These are phyloP conservation scores for Equus quagga DNA, from an alignment of 2,113 vertebrate species.

Conservation along the genomic window DNA sequence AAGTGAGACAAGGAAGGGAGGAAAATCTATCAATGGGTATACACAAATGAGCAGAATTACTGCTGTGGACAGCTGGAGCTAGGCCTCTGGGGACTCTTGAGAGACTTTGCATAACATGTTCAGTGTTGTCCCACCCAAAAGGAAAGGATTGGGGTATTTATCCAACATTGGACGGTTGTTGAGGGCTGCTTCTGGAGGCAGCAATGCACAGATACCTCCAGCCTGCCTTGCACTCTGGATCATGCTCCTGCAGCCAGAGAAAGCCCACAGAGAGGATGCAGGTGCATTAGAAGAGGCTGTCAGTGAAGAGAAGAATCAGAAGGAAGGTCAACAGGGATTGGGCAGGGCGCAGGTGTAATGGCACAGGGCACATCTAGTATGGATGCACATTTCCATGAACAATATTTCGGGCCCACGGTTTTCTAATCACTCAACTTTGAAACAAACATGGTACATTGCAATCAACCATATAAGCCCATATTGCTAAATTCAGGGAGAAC, in stretches of 20 bases:
- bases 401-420: neutral
- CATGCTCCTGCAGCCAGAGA: neutral
- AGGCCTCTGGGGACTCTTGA: neutral
- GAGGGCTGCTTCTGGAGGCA: neutral
- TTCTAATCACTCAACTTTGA: conserved; percentile 11
- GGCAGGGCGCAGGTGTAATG: neutral
- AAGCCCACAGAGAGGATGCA: neutral
- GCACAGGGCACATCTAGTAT: neutral
- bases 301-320: neutral
- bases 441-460: neutral
- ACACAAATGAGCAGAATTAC: neutral
- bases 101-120: neutral
- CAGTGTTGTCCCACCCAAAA: neutral
- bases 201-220: neutral
- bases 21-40: neutral
- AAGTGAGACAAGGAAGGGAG: neutral
- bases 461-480: neutral
- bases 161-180: neutral
- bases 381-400: neutral
- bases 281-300: neutral
- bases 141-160: neutral
- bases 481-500: neutral
- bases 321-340: neutral
- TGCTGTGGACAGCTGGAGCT: neutral
- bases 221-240: neutral